Conservation (phyloP, 2,888 invertebrate species). For the Amphipoea oculea region DNA sequence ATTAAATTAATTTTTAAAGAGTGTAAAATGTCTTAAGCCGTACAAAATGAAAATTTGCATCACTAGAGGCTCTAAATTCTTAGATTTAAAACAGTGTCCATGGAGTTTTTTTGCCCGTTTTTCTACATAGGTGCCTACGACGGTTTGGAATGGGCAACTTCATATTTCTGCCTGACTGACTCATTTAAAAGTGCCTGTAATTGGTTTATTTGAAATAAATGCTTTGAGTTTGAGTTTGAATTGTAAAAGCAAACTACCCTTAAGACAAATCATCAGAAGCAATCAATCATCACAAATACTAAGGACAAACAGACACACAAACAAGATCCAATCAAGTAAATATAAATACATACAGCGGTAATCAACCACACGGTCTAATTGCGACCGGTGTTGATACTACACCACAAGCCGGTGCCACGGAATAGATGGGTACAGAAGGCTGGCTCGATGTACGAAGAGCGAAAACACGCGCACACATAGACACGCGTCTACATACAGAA, state of each 20-base stretch:
- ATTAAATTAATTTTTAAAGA: not conserved
- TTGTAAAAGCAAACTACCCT: not conserved
- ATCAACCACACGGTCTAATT: conserved; percentile 65
- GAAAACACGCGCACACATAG: not conserved
- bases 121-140: not conserved
- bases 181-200: not conserved
- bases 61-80: not conserved
- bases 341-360: conserved; percentile 53
- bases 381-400: conserved; percentile 46
- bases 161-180: not conserved
- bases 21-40: not conserved
- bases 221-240: not conserved
- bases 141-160: not conserved
- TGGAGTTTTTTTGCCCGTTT: no score
- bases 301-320: conserved; percentile 24
- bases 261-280: conserved; percentile 10
- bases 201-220: not conserved
- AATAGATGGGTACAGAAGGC: not conserved
- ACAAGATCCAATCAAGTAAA: conserved; percentile 57
- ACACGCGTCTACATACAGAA: not conserved
- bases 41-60: not conserved
- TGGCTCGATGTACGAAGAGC: fast-evolving
- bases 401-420: conserved; percentile 30
- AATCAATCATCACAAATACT: conserved; percentile 30
- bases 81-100: no score